Conservation (phyloP, 2,888 invertebrate genomes). For the Athripsodes cinereus region DNA sequence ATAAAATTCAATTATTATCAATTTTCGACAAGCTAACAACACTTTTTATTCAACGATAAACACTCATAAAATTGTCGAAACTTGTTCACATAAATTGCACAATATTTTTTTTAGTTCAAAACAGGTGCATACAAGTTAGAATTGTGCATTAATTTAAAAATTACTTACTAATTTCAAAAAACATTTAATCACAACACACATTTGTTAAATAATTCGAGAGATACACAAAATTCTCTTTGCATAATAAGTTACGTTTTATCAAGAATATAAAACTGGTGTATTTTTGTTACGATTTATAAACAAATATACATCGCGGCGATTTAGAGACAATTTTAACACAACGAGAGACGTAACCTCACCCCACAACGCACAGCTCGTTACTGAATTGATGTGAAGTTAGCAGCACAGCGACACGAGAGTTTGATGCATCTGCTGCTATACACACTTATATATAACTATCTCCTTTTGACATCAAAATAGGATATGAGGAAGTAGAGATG, state of each 20-base stretch:
- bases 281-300: neutral
- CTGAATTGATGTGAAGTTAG: slow-evolving; percentile 15
- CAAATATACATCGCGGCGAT: slow-evolving; percentile 16
- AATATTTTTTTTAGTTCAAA: neutral
- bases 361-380: slow-evolving; percentile 8
- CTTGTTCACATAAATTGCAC: neutral
- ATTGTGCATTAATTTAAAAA: too few relatives aligned
- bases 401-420: slow-evolving; percentile 4
- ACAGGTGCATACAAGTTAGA: too few relatives aligned
- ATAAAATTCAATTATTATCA: too few relatives aligned
- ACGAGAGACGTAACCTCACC: slow-evolving; percentile 13
- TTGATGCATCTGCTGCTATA: slow-evolving; percentile 14
- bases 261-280: neutral
- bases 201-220: too few relatives aligned
- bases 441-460: slow-evolving; percentile 5
- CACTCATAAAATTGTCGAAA: neutral
- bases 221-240: too few relatives aligned
- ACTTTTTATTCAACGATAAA: neutral
- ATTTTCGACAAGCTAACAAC: too few relatives aligned
- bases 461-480: neutral
- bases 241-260: too few relatives aligned
- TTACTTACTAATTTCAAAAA: too few relatives aligned
- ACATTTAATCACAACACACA: too few relatives aligned
- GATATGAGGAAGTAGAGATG: too few relatives aligned
- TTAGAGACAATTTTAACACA: slow-evolving; percentile 1